Conservation (phyloP, 2,888 invertebrate genomes). For the Drosophila cyrtoloma region DNA sequence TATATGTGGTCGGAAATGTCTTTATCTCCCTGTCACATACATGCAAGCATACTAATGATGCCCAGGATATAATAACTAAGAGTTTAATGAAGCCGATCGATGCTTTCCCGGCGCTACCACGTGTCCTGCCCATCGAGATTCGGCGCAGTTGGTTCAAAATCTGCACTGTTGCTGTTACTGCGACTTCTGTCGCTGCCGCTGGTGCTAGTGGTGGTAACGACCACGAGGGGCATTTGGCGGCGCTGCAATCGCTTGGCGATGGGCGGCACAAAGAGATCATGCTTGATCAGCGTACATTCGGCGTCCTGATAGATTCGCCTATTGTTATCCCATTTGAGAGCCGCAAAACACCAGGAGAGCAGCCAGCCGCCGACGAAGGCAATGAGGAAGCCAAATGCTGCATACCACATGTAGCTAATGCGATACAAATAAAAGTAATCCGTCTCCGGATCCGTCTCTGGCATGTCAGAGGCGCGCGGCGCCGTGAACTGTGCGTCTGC, state of each 20-base stretch:
- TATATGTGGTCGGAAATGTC: background rate
- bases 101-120: slow-evolving; percentile 4
- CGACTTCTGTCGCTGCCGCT: slow-evolving; percentile 7
- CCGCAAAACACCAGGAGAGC: slow-evolving; percentile 85
- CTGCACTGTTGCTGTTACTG: slow-evolving; percentile 23
- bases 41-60: too few species aligned
- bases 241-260: slow-evolving; percentile 86
- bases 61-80: background rate
- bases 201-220: slow-evolving; percentile 79
- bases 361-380: slow-evolving; percentile 86
- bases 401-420: slow-evolving; percentile 91
- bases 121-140: background rate
- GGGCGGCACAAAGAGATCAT: slow-evolving; percentile 87
- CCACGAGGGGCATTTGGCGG: slow-evolving; percentile 78
- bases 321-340: slow-evolving; percentile 82
- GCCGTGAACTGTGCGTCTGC: background rate
- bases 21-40: background rate
- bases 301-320: slow-evolving; percentile 76
- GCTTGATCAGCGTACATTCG: slow-evolving; percentile 85
- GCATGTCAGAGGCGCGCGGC: background rate
- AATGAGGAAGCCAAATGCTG: slow-evolving; percentile 86
- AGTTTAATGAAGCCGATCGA: slow-evolving; percentile 1
- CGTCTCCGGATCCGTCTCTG: slow-evolving; percentile 28
- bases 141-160: slow-evolving; percentile 10
- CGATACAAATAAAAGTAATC: slow-evolving; percentile 83